A percentile compares a stretch with the other conserved stretches of the same genome.
phyloP scores from a whole-genome alignment of 2,113 vertebrate species.

The Elephantulus edwardii region DNA sequence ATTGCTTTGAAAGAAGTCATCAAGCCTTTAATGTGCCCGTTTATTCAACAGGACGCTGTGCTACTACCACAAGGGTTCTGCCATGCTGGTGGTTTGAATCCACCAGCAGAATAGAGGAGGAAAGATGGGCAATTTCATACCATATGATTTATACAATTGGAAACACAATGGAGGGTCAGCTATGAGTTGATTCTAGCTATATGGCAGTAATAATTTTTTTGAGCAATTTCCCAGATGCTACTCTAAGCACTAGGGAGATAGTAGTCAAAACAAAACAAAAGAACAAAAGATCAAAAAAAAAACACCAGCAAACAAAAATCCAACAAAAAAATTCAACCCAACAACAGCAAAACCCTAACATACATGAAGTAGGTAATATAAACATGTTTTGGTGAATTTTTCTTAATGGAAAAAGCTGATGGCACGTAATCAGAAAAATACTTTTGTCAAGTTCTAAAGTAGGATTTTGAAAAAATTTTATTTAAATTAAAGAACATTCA shows the following conservation, averaged over 20 bases:
- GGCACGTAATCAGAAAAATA: background rate
- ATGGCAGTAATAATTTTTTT: too few species aligned
- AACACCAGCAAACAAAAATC: constrained; percentile 9
- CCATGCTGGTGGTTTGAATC: too few species aligned
- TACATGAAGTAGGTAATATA: background rate
- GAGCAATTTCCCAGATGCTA: too few species aligned
- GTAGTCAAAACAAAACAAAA: background rate
- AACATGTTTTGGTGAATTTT: background rate
- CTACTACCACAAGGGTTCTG: too few species aligned
- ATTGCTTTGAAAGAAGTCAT: constrained; percentile 40
- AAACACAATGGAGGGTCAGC: too few species aligned
- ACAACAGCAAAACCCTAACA: background rate
- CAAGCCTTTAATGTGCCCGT: constrained; percentile 42
- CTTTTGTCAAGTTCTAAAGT: background rate
- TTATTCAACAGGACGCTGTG: background rate
- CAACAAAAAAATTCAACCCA: too few species aligned
- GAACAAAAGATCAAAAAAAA: background rate
- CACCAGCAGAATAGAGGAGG: too few species aligned
- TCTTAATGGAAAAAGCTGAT: background rate
- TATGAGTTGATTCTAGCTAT: too few species aligned
- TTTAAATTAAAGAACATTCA: constrained; percentile 38
- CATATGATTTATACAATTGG: too few species aligned
- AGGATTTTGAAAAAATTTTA: too few species aligned
- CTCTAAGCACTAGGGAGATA: background rate
- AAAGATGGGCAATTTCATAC: too few species aligned